Percentiles rank a stretch among this genome's conserved stretches.
These are phyloP conservation scores for Anadara kagoshimensis DNA, from an alignment of 1,140 invertebrate genomes.

Conservation along the genomic window DNA sequence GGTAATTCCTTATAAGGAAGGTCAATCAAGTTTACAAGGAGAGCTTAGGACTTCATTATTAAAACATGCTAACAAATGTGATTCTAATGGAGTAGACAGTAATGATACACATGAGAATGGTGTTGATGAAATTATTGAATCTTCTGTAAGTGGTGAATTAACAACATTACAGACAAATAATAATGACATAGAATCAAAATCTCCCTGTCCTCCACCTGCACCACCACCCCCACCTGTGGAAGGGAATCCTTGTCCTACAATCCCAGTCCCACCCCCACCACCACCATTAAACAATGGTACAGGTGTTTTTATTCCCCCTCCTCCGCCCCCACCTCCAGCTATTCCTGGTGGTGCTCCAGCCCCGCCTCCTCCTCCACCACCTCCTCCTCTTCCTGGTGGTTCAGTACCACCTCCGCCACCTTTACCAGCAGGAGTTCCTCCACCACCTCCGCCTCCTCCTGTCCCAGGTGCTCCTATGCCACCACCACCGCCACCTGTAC, in stretches of 20 bases:
- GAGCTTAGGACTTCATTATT: no score
- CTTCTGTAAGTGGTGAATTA: no score
- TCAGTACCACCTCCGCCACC: not conserved
- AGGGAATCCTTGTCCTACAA: slow-evolving; percentile 46
- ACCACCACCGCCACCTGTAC: slow-evolving; percentile 43
- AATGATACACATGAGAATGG: not conserved
- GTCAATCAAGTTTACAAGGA: no score
- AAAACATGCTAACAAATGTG: no score
- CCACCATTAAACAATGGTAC: slow-evolving; percentile 17
- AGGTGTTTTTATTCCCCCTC: not conserved
- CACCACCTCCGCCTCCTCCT: slow-evolving; percentile 1
- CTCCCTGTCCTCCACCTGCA: no score
- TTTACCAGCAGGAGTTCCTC: slow-evolving; percentile 11
- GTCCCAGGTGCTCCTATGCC: slow-evolving; percentile 28
- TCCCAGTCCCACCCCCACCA: slow-evolving; percentile 36
- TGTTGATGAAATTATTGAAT: not conserved
- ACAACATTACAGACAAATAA: no score
- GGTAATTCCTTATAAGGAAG: no score
- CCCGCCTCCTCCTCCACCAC: slow-evolving; percentile 20
- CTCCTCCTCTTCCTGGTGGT: slow-evolving; percentile 19
- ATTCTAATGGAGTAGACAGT: not conserved
- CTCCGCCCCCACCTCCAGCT: not conserved
- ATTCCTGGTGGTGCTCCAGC: slow-evolving; percentile 12
- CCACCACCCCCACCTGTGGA: not conserved
- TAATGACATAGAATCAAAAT: no score